Base-by-base conservation (phyloP, 2,888 invertebrate genomes). In the Ctena decussata region DNA sequence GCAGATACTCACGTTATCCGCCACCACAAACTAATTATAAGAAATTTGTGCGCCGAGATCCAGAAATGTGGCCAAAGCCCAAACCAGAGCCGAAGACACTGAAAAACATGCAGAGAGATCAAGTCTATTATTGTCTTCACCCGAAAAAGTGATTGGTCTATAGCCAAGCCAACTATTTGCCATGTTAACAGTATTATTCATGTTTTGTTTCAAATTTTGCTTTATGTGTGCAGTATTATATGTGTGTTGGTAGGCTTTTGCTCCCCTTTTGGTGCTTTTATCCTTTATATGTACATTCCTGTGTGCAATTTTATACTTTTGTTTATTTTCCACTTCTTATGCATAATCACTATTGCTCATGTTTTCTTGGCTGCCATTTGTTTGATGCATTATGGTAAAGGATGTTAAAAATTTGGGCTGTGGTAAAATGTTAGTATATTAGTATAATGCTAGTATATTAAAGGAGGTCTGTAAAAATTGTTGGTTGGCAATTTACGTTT, bases 111-210 rank as follows among this genome's bases (percentile, higher is more conserved):
- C 89, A 87, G 65, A 85, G 94, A 82, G 92, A 93, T 75, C 88
- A 89, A 70, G 84, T 93, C 39, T 93, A 87, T 87, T 84, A 86
- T 60, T 91, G 93, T 72, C 88, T 94, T 27, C 93, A 93, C 82
- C 92, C 93, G 24, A 65, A 65, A 65, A 65, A 65, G 65, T 35
- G 65, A 65, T 30, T 53, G 65, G 65, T 65, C 65, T 35, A 27
- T 65, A 35, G 15, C 15, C 12, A 65, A 35, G 65, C 65, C 35
- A 65, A 35, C 35, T n/a, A 24, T 21, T 65, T 65, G 35, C 35
- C 30, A 72, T 46, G 46, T 57, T 21, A 71, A 39, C 60, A 73
- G 53, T 69, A 77, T 82, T 69, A 65, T 41, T 30, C 30, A 41
- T 32, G 39, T 72, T 44, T 70, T 49, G n/a, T n/a, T 27, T 74